Evolutionary conservation across 1,140 invertebrate species (phyloP).

Genomic region (Scaptodrosophila lebanonensis): DNA sequence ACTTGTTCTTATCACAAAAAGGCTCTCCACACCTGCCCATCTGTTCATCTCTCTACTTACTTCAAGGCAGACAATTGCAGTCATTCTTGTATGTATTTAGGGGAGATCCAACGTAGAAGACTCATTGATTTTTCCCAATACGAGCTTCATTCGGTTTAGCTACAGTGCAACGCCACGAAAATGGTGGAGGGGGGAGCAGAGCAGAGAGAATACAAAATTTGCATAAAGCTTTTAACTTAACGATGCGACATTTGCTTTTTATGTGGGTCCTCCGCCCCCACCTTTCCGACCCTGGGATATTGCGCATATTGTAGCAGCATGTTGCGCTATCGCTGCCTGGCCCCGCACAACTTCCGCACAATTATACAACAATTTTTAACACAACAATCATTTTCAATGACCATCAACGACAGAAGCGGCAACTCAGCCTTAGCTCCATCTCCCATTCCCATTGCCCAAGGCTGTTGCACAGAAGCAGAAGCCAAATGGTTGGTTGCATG

Average conservation of each 20-base stretch:
- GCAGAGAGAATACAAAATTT: slow-evolving; percentile 26
- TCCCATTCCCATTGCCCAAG: too few relatives aligned
- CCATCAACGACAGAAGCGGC: slow-evolving; percentile 9
- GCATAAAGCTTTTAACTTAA: slow-evolving; percentile 52
- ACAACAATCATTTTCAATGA: slow-evolving; percentile 56
- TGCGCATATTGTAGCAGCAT: background rate
- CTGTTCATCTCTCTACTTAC: too few relatives aligned
- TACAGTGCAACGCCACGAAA: slow-evolving; percentile 5
- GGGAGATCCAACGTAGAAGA: background rate
- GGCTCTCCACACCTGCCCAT: background rate
- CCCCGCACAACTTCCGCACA: slow-evolving; percentile 39
- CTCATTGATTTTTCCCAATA: slow-evolving; percentile 12
- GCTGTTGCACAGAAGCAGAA: background rate
- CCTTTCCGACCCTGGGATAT: background rate
- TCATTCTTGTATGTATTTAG: background rate
- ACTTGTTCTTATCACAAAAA: background rate
- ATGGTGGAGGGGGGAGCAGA: slow-evolving; percentile 2
- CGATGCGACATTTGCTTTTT: slow-evolving; percentile 48
- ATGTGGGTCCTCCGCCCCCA: slow-evolving; percentile 18
- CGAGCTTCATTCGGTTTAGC: slow-evolving; percentile 32
- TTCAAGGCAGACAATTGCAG: background rate
- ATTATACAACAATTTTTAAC: slow-evolving; percentile 59
- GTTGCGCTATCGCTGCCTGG: slow-evolving; percentile 6
- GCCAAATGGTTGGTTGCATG: slow-evolving; percentile 33
- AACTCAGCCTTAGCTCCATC: too few relatives aligned